Evolutionary conservation across 1,140 invertebrate genomes (phyloP).

Genomic region (Tenebrio molitor): DNA sequence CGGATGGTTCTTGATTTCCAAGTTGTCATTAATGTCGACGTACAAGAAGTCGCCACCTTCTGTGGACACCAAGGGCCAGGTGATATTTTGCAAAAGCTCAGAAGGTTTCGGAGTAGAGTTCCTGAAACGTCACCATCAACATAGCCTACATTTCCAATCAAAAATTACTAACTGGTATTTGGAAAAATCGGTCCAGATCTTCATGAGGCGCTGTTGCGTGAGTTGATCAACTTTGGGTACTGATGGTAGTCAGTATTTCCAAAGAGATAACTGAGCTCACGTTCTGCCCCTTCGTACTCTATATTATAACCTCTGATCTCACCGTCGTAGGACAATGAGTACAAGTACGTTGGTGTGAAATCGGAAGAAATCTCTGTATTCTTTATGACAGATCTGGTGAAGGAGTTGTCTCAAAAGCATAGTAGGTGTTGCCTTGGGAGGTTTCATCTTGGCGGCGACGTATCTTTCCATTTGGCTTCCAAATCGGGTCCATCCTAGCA

Average conservation of each 20-base stretch:
- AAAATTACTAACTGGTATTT: constrained; percentile 43
- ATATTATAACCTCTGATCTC: constrained; percentile 26
- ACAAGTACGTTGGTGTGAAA: constrained; percentile 40
- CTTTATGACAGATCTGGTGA: constrained; percentile 30
- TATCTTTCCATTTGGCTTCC: too few species aligned
- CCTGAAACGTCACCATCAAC: neutral
- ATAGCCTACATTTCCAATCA: neutral
- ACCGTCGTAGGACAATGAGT: constrained; percentile 46
- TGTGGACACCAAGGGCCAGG: constrained; percentile 5
- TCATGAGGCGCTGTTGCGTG: constrained; percentile 39
- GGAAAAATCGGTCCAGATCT: constrained; percentile 45
- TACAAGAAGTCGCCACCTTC: neutral
- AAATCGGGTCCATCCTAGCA: too few species aligned
- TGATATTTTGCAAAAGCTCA: constrained; percentile 3
- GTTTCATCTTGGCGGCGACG: too few species aligned
- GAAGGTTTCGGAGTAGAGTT: neutral
- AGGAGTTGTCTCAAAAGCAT: constrained; percentile 43
- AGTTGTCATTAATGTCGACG: neutral
- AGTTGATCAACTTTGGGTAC: constrained; percentile 10
- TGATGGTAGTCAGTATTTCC: constrained; percentile 1
- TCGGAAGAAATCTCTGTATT: constrained; percentile 33
- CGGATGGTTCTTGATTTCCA: neutral
- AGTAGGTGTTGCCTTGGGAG: too few species aligned
- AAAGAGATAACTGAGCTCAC: constrained; percentile 47
- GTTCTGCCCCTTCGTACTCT: constrained; percentile 15